Base-by-base conservation (phyloP, 2,113 vertebrate species). In the Aphyosemion australe region DNA sequence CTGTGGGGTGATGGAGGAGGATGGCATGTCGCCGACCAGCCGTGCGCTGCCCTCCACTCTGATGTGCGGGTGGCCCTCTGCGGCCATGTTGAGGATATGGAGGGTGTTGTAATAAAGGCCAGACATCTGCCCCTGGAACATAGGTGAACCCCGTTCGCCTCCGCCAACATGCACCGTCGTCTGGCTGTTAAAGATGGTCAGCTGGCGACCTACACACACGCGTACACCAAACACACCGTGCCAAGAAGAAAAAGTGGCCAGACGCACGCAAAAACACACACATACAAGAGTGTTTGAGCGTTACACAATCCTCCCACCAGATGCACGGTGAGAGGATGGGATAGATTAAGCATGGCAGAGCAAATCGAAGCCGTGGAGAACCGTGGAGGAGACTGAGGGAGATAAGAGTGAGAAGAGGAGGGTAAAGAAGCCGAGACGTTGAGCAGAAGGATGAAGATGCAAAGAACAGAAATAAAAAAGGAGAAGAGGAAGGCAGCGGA, bases 171-270 rank as follows among this genome's bases (percentile, higher is more conserved):
- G 95, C 92, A 99, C 98, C 69, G 96, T 98, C 69, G 96, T 97
- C 94, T 99, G 97, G 90, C 97, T 99, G 95, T 99, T 99, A 95
- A 99, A 99, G 95, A 99, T 99, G 94, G 97, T 99, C 89, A 99
- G 94, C 93, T 99, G 97, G 82, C 97, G 96, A 81, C 97, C 97
- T 99, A 94, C 78, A 87, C 49, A 90, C 89, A 74, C 89, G 86
- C 65, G 21, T 52, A 11, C 45, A 70, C 39, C 57, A 51, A 61
- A 49, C 64, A 58, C 57, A 72, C 72, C 61, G 42, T 21, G 52
- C 69, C 19, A 12, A 55, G 34, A 56, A 37, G 20, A 62, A 68
- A 26, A 68, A 55, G 51, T 67, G 57, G 58, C 61, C 64, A 51
- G 19, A 89, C 87, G 79, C 62, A 59, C 61, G 18, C 63, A 18